Evolutionary conservation across 2,888 invertebrate genomes (phyloP).

Genomic region (Ligdia adustata): DNA sequence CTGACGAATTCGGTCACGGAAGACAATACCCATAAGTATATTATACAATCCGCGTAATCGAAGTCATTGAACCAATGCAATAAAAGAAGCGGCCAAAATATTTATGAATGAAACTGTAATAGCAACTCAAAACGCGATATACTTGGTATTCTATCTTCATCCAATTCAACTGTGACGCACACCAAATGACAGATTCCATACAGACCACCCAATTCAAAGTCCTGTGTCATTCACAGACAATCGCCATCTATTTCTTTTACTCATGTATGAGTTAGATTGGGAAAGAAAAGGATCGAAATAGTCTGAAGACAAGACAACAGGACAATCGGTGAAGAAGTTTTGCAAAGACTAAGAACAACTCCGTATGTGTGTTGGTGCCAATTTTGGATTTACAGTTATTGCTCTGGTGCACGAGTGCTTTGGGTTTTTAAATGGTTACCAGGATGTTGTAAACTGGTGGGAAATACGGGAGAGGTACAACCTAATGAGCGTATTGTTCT

Average conservation of each 20-base stretch:
- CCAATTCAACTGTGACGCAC: slow-evolving; percentile 20
- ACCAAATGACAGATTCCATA: slow-evolving; percentile 11
- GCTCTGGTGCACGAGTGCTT: slow-evolving; percentile 2
- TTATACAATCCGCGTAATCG: not conserved
- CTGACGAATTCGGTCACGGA: not conserved
- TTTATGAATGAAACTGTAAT: slow-evolving; percentile 15
- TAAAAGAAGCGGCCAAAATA: not conserved
- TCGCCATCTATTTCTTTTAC: slow-evolving; percentile 2
- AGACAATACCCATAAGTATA: not conserved
- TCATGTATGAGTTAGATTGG: not conserved
- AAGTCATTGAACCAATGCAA: slow-evolving; percentile 8
- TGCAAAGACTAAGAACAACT: slow-evolving; percentile 5
- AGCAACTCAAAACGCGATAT: slow-evolving; percentile 1
- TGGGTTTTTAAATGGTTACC: slow-evolving; percentile 14
- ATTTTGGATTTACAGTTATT: slow-evolving; percentile 20
- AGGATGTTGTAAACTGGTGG: slow-evolving; percentile 15
- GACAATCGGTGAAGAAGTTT: not conserved
- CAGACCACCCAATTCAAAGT: not conserved
- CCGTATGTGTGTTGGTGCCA: slow-evolving; percentile 11
- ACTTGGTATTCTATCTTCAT: slow-evolving; percentile 20
- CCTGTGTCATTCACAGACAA: not conserved
- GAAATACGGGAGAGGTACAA: not conserved
- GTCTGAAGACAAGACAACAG: not conserved
- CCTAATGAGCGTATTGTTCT: no score
- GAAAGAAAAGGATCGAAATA: slow-evolving; percentile 1